Conservation (phyloP, 2,888 invertebrate species). For the Noctuana brunneofusca region DNA sequence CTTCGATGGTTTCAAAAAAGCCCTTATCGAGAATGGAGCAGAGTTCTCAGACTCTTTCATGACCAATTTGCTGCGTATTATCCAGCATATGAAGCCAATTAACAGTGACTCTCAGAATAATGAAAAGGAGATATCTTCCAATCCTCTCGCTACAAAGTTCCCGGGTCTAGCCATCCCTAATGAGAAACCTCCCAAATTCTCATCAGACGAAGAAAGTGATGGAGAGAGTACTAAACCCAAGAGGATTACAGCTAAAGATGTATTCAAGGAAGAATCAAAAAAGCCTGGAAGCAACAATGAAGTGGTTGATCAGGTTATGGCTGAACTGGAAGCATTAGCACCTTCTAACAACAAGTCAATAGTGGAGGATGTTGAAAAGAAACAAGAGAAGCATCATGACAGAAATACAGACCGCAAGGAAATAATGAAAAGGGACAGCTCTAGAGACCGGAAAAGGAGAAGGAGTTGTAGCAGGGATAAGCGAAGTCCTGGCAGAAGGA, state of each 20-base stretch:
- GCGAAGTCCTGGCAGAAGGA: constrained; percentile 53
- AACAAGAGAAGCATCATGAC: constrained; percentile 52
- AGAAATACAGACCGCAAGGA: constrained; percentile 57
- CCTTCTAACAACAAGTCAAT: constrained; percentile 80
- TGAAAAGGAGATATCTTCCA: constrained; percentile 56
- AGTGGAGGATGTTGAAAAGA: constrained; percentile 45
- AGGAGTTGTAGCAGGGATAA: constrained; percentile 52
- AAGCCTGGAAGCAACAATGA: constrained; percentile 57
- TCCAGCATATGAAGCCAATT: constrained; percentile 95
- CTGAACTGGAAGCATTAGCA: constrained; percentile 92
- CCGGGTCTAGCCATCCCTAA: constrained; percentile 93
- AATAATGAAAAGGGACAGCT: constrained; percentile 51
- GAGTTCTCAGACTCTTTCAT: constrained; percentile 98
- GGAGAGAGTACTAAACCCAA: constrained; percentile 58
- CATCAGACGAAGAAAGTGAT: constrained; percentile 66
- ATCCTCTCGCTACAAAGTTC: constrained; percentile 87
- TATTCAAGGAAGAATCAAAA: constrained; percentile 70
- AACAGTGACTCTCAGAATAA: constrained; percentile 52
- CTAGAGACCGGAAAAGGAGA: constrained; percentile 51
- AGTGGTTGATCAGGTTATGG: constrained; percentile 91
- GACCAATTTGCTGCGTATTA: constrained; percentile 95
- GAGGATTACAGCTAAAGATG: constrained; percentile 69
- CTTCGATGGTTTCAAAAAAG: constrained; percentile 94
- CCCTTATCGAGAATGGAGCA: constrained; percentile 94
- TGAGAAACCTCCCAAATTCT: constrained; percentile 80